phyloP scores from a whole-genome alignment of 2,888 invertebrate species.

The Caenorhabditis uteleia region DNA sequence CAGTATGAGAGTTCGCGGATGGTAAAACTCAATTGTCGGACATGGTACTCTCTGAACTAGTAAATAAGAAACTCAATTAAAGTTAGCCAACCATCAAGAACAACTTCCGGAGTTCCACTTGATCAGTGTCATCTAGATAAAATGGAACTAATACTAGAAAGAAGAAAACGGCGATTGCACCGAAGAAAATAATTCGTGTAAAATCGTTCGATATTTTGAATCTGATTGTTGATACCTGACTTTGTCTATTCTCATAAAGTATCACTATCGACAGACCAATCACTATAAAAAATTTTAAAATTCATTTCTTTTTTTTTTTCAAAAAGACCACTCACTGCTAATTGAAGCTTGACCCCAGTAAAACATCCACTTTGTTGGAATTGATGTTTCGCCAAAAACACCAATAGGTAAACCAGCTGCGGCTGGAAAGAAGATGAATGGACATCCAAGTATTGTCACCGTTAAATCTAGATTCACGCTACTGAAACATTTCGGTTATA shows the following conservation, averaged over 20 bases:
- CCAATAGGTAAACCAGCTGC: constrained; percentile 14
- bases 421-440: constrained; percentile 15
- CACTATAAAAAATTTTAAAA: background rate
- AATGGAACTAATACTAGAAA: constrained; percentile 6
- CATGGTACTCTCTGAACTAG: constrained; percentile 6
- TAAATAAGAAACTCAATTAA: too few relatives aligned
- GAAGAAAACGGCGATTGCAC: background rate
- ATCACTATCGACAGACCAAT: constrained; percentile 10
- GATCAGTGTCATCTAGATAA: constrained; percentile 17
- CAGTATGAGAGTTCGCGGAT: background rate
- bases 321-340: constrained; percentile 13
- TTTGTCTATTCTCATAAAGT: constrained; percentile 27
- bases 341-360: constrained; percentile 24
- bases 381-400: constrained; percentile 4
- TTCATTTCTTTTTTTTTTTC: background rate
- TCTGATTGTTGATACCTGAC: constrained; percentile 19
- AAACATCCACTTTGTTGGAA: constrained; percentile 9
- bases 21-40: constrained; percentile 14
- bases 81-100: constrained; percentile 3
- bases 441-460: constrained; percentile 8
- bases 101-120: background rate
- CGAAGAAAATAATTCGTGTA: constrained; percentile 5
- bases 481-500: too few relatives aligned
- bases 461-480: constrained; percentile 20
- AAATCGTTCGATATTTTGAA: constrained; percentile 7